These are phyloP conservation scores for Premnoplex brunnescens DNA, from an alignment of 2,797 vertebrate genomes.

Conservation along the genomic window DNA sequence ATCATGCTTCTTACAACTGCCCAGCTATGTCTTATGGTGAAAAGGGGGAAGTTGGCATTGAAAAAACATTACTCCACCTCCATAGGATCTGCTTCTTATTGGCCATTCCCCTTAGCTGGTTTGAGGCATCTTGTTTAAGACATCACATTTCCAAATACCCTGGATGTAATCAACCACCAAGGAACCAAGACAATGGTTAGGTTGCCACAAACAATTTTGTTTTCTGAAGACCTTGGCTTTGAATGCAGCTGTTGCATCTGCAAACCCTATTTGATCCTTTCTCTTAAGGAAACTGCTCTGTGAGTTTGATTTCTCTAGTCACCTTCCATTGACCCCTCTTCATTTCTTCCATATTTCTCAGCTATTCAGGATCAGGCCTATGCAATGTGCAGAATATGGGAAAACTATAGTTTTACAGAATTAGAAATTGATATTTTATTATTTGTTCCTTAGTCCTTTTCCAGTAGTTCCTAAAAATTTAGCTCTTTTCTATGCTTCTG, in stretches of 20 bases:
- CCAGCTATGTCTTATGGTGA: neutral
- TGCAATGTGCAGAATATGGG: neutral
- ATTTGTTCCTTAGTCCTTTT: neutral
- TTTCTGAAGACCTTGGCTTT: neutral
- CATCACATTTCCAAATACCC: accelerated
- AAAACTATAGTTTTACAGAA: neutral
- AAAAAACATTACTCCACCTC: neutral
- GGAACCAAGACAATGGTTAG: neutral
- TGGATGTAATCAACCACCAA: neutral
- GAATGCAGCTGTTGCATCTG: neutral
- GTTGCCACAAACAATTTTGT: neutral
- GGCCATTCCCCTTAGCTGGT: neutral
- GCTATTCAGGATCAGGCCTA: neutral
- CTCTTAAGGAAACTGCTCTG: neutral
- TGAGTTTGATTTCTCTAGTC: neutral
- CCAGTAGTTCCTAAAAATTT: neutral
- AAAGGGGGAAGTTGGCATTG: accelerated
- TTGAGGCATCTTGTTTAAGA: neutral
- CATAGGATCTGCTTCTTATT: neutral
- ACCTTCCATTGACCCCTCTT: neutral
- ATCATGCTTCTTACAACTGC: neutral
- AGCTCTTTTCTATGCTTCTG: neutral
- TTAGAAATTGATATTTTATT: neutral
- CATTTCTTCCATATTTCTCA: neutral
- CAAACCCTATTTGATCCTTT: neutral